phyloP scores from a whole-genome alignment of 2,888 invertebrate genomes.

The Melanchra persicariae region DNA sequence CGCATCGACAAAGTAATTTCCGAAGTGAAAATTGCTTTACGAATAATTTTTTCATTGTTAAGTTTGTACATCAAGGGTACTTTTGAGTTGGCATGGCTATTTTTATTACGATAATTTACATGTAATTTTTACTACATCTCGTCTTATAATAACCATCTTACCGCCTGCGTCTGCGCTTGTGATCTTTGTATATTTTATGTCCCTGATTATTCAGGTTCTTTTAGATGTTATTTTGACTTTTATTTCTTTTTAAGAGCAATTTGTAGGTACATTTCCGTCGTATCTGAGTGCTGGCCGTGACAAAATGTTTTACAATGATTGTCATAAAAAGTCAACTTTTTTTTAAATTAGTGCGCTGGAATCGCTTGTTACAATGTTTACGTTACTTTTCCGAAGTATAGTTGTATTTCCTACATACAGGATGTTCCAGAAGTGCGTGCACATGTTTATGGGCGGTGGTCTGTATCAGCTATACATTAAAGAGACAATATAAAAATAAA shows the following conservation, averaged over 20 bases:
- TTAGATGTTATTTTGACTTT: conserved; percentile 39
- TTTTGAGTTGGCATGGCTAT: conserved; percentile 64
- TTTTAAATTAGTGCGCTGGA: not conserved
- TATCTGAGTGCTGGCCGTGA: conserved; percentile 24
- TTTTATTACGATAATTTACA: conserved; percentile 69
- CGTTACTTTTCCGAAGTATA: conserved; percentile 19
- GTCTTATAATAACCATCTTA: conserved; percentile 64
- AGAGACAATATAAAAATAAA: no score
- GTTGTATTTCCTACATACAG: not conserved
- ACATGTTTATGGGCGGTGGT: no score
- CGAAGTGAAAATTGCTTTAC: conserved; percentile 84
- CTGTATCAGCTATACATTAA: no score
- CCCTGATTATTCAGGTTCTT: conserved; percentile 51
- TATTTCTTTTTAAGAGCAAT: conserved; percentile 49
- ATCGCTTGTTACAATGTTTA: not conserved
- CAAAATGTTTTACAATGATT: conserved; percentile 30
- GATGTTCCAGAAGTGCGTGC: no score
- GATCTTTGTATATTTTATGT: conserved; percentile 59
- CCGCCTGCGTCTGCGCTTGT: conserved; percentile 44
- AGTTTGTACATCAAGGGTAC: conserved; percentile 56
- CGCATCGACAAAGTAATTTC: conserved; percentile 77
- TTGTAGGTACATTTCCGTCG: conserved; percentile 51
- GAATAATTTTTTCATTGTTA: conserved; percentile 70
- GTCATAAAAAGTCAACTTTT: conserved; percentile 5
- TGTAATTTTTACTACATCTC: conserved; percentile 61